A percentile compares a stretch with the other conserved stretches of the same genome.
Conservation (phyloP, 2,797 vertebrate genomes). For the Liasis olivaceus region DNA sequence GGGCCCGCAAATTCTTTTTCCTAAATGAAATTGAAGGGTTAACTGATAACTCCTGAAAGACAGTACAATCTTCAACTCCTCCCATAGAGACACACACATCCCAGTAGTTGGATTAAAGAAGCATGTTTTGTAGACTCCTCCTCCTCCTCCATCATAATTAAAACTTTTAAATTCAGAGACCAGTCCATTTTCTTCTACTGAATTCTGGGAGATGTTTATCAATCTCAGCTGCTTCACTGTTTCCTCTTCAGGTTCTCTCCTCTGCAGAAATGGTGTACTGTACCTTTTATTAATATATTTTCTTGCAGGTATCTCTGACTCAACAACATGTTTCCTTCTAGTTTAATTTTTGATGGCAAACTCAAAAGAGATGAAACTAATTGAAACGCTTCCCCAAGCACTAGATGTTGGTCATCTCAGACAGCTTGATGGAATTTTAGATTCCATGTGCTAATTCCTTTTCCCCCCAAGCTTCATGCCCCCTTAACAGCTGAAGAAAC, state of each 20-base stretch:
- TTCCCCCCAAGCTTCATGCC: accelerated
- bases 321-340: not conserved
- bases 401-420: not conserved
- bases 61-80: accelerated
- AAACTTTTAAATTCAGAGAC: not conserved
- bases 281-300: not conserved
- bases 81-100: not conserved
- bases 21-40: constrained; percentile 65
- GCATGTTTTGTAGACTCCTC: too few species aligned
- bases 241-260: not conserved
- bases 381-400: not conserved
- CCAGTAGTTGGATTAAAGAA: not conserved
- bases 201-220: not conserved
- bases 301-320: too few species aligned
- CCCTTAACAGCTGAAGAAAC: not conserved
- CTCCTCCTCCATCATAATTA: not conserved
- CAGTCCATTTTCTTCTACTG: not conserved
- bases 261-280: too few species aligned
- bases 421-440: not conserved
- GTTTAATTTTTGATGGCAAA: not conserved
- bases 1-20: constrained; percentile 75
- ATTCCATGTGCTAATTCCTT: not conserved
- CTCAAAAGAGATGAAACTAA: not conserved
- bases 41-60: not conserved
- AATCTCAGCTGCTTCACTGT: not conserved